A percentile compares a stretch with the other conserved stretches of the same genome.
Conservation (phyloP, 2,113 vertebrate genomes). For the Calyptommatus sinebrachiatus region DNA sequence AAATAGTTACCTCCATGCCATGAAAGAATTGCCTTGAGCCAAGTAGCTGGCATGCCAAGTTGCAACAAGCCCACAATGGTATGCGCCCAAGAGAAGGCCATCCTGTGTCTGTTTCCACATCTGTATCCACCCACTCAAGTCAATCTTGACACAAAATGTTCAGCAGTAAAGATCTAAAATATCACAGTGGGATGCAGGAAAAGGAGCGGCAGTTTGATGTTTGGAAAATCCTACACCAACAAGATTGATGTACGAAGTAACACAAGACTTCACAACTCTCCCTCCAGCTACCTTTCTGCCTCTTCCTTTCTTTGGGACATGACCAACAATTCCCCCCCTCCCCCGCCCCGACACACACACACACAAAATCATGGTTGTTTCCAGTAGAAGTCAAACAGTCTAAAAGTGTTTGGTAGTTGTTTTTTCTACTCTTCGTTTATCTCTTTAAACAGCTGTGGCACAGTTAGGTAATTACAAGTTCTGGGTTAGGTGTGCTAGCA, state of each 20-base stretch:
- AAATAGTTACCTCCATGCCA: not conserved
- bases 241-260: not conserved
- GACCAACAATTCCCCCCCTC: not conserved
- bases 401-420: not conserved
- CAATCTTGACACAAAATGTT: not conserved
- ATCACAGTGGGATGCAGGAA: not conserved
- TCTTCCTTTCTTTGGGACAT: not conserved
- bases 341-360: too few relatives aligned
- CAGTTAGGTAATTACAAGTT: too few relatives aligned
- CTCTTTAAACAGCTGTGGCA: not conserved
- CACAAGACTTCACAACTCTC: not conserved
- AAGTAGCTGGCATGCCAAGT: not conserved
- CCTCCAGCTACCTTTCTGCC: not conserved
- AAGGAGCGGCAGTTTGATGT: not conserved
- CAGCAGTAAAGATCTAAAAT: conserved; percentile 5
- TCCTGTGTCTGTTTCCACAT: not conserved
- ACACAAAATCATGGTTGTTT: not conserved
- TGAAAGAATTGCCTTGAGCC: not conserved
- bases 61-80: not conserved
- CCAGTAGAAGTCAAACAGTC: not conserved
- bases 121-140: not conserved
- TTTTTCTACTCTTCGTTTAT: not conserved
- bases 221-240: not conserved
- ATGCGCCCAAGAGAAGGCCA: not conserved
- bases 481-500: too few relatives aligned